phyloP scores from a whole-genome alignment of 2,888 invertebrate species.

The Lycophotia porphyrea region DNA sequence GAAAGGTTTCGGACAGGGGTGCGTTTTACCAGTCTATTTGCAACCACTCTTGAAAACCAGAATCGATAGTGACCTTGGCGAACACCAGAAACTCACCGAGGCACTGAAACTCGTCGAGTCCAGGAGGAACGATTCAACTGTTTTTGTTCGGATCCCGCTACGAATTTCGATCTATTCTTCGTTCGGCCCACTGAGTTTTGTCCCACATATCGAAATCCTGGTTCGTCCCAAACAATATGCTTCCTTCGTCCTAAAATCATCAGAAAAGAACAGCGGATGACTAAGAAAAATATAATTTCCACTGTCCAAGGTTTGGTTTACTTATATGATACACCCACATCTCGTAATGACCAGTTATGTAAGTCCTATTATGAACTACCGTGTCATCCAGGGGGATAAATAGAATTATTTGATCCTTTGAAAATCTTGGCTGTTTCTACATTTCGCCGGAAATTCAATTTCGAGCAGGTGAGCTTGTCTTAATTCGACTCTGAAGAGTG shows the following conservation, averaged over 20 bases:
- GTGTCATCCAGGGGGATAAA: neutral
- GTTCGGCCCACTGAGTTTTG: too few species aligned
- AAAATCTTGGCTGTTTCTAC: neutral
- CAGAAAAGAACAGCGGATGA: neutral
- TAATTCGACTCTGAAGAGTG: slow-evolving; percentile 15
- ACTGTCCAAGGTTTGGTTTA: neutral
- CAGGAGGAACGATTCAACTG: neutral
- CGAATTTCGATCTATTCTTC: too few species aligned
- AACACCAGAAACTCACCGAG: neutral
- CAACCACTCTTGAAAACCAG: neutral
- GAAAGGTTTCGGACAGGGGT: neutral
- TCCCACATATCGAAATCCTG: too few species aligned
- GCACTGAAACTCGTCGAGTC: neutral
- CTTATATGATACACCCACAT: neutral
- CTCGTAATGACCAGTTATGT: neutral
- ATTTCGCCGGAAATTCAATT: neutral
- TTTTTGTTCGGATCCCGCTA: neutral
- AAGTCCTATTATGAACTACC: neutral
- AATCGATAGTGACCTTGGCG: neutral
- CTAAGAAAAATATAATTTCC: neutral
- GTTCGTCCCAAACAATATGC: too few species aligned
- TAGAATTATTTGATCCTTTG: neutral
- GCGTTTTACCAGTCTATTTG: neutral
- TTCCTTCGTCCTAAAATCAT: too few species aligned
- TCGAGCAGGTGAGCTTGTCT: neutral